A percentile compares a stretch with the other conserved stretches of the same genome.
Evolutionary conservation across 2,113 vertebrate species (phyloP).

Genomic region (Heterotilapia buettikoferi): DNA sequence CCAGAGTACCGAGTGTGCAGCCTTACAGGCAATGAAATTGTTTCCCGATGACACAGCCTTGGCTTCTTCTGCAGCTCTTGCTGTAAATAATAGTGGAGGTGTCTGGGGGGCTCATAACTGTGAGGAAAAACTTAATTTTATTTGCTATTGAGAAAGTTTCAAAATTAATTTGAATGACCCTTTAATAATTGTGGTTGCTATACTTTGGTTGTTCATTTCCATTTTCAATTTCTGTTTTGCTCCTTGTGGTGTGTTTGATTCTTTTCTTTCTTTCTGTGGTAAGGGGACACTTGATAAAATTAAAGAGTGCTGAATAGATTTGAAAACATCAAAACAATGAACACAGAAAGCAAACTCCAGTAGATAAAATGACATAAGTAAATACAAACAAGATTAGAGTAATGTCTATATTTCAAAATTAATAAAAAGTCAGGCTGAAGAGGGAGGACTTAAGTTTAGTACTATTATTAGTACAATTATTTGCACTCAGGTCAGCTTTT

Average conservation of each 20-base stretch:
- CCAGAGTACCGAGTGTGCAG: not conserved
- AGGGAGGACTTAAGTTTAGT: not conserved
- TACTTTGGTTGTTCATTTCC: not conserved
- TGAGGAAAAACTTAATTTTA: not conserved
- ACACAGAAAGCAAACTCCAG: not conserved
- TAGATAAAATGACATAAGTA: not conserved
- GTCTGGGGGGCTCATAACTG: conserved; percentile 16
- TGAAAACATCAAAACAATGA: not conserved
- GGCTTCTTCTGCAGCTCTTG: not conserved
- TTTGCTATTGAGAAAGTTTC: conserved; percentile 1
- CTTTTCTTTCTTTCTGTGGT: not conserved
- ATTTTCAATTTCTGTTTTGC: not conserved
- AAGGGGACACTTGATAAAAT: not conserved
- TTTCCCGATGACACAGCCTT: not conserved
- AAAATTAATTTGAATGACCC: not conserved
- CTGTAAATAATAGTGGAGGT: not conserved
- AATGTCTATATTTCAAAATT: not conserved
- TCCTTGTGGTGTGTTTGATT: not conserved
- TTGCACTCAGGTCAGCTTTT: not conserved
- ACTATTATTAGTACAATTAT: not conserved
- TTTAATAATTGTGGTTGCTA: not conserved
- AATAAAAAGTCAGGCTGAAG: not conserved
- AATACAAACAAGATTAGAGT: not conserved
- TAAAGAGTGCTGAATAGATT: not conserved
- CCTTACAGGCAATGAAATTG: not conserved